Base-by-base conservation (phyloP, 2,797 vertebrate genomes). In the Parauchenoglanis ngamensis region DNA sequence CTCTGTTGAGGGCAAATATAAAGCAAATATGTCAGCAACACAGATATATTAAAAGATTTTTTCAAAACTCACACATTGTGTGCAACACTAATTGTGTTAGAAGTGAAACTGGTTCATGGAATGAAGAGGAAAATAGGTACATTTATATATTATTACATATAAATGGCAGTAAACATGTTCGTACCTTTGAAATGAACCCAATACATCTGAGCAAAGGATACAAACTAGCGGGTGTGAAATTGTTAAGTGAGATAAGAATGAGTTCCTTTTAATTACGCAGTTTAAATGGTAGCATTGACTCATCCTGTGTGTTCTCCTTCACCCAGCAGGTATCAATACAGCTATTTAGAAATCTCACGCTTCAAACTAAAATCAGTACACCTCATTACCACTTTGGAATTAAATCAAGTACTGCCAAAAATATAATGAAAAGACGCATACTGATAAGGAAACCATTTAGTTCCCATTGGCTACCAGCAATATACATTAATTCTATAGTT, bases 401-500 rank as follows among this genome's bases (percentile, higher is more conserved):
- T 10, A 73, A 79, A 87, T 86, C 76, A 65, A 25, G 85, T 31
- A 73, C 49, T 84, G 83, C 19, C 78, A 72, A 84, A 90, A 88
- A 86, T 35, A 28, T 28, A 19, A 11, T 46, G 10, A n/a, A n/a
- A 90, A 65, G 81, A 35, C 44, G 56, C 52, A 72, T 46, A 35
- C 19, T 5, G 1, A 85, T 92, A 92, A 90, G 89, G 87, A 89
- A 91, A 89, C 89, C 87, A 88, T 15, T 79, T 35, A 35, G 93
- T 94, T 94, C 94, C 91, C 92, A 89, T 88, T 81, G 81, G 13
- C 31, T 82, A 88, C 80, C 65, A 91, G 89, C 86, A 80, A 92
- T 90, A 90, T 90, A 92, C 93, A 91, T 85, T 63, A 92, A 91
- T 90, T 91, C 87, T 91, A 92, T 92, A 93, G 92, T 91, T 90